Base-by-base conservation (phyloP, 1,140 invertebrate species). In the Leptopilina clavipes region DNA sequence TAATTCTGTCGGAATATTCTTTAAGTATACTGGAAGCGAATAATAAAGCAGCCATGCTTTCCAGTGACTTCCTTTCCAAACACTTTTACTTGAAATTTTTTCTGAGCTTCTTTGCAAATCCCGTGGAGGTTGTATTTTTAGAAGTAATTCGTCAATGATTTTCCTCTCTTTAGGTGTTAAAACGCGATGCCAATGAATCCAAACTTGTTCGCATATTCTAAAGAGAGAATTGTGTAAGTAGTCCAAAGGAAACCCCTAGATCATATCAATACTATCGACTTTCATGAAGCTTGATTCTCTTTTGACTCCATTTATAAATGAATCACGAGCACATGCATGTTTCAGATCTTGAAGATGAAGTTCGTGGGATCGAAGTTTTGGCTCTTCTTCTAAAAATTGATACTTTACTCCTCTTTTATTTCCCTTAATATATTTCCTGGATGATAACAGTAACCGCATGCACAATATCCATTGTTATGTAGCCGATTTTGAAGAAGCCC, bases 231-330 rank as follows among this genome's bases (percentile, higher is more conserved):
- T 37, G 65, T 76, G 75, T 70, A 76, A 72, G 12, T 76, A 72
- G 12, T 76, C 70, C 2, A 18, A 17, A n/a, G 45, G 22, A 59
- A 75, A 75, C 3, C 43, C 59, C 73, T 59, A 75, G 11, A 75
- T 43, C 19, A 65, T 71, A 54, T 75, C 74, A 56, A 75, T 71
- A 10, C 43, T n/a, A 17, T 65, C 6, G 1, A 10, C 40, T 1
- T 17, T 7, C 12, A 19, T 37, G 40, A 76, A 54, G 12, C n/a
- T 71, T 44, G 59, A 76, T 17, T 48, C 8, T 6, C 77, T 59
- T 71, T 79, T 79, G 11, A 79, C 74, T 5, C 71, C 79, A 7
- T 71, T 70, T n/a, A 75, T 44, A 11, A 54, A 70, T 56, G 70
- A 75, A 31, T 74, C 75, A 18, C 70, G 56, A 37, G 73, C 25